A percentile compares a stretch with the other conserved stretches of the same genome.
Evolutionary conservation across 2,797 vertebrate species (phyloP).

Genomic region (Sebastolobus altivelis): DNA sequence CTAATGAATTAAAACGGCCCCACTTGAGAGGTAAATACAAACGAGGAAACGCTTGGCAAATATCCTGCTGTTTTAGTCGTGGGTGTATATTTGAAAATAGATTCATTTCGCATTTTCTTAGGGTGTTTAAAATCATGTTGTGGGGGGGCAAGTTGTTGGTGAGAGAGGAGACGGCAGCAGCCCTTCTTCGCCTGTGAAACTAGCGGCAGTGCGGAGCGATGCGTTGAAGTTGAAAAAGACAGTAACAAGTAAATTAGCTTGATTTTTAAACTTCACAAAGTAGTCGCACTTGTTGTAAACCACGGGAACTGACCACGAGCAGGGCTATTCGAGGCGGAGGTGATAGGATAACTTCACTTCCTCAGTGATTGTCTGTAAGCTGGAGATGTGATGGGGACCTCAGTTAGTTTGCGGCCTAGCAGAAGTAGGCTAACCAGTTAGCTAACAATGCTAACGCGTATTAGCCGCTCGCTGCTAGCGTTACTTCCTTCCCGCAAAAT

Average conservation of each 20-base stretch:
- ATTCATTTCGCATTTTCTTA: slow-evolving; percentile 71
- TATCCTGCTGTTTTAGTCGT: slow-evolving; percentile 29
- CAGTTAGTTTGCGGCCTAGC: slow-evolving; percentile 91
- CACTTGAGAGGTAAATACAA: slow-evolving; percentile 85
- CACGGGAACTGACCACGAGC: slow-evolving; percentile 17
- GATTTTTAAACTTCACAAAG: slow-evolving; percentile 77
- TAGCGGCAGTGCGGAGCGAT: slow-evolving; percentile 79
- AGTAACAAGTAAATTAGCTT: slow-evolving; percentile 82
- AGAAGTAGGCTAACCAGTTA: slow-evolving; percentile 64
- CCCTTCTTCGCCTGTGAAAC: slow-evolving; percentile 73
- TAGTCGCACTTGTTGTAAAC: slow-evolving; percentile 66
- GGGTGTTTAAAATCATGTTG: slow-evolving; percentile 75
- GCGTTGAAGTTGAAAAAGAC: slow-evolving; percentile 84
- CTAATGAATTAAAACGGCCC: slow-evolving; percentile 89
- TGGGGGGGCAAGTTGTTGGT: slow-evolving; percentile 79
- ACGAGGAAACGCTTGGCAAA: slow-evolving; percentile 40
- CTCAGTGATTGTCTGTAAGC: slow-evolving; percentile 69
- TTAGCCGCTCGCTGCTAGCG: slow-evolving; percentile 67
- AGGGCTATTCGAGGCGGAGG: slow-evolving; percentile 40
- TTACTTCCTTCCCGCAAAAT: slow-evolving; percentile 77
- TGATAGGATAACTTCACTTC: slow-evolving; percentile 65
- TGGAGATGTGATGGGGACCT: slow-evolving; percentile 78
- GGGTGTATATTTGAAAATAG: slow-evolving; percentile 57
- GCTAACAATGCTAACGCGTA: slow-evolving; percentile 59
- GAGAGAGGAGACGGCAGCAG: slow-evolving; percentile 71